These are phyloP conservation scores for Plagiodera versicolora DNA, from an alignment of 2,888 invertebrate species.

Conservation along the genomic window DNA sequence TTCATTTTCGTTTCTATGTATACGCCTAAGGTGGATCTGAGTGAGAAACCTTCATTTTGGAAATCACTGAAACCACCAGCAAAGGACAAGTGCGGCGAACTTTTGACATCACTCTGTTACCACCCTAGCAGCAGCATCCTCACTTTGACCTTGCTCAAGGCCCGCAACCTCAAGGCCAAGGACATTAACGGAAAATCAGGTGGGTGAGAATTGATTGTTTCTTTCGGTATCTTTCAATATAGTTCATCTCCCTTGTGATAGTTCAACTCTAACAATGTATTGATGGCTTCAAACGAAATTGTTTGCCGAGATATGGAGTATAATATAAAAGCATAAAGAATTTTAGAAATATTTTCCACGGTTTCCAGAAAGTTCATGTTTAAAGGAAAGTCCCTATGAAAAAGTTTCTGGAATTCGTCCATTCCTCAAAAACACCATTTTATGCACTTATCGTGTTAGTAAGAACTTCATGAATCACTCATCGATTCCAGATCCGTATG, in stretches of 20 bases:
- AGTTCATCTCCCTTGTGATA: no score
- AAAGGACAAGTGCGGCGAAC: slow-evolving; percentile 90
- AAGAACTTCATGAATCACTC: no score
- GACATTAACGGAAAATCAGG: slow-evolving; percentile 95
- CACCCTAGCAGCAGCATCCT: slow-evolving; percentile 94
- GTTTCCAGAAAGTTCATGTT: no score
- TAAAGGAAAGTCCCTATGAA: no score
- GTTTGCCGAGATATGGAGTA: no score
- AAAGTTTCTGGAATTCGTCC: no score
- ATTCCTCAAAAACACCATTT: no score
- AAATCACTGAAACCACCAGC: slow-evolving; percentile 89
- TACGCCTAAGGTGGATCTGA: slow-evolving; percentile 74
- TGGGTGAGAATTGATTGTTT: slow-evolving; percentile 51
- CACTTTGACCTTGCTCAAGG: slow-evolving; percentile 88
- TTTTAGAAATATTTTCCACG: no score
- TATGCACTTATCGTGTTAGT: neutral
- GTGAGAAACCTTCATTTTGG: slow-evolving; percentile 94
- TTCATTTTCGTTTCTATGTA: no score
- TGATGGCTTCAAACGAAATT: neutral
- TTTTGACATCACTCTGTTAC: slow-evolving; percentile 90
- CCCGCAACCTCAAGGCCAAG: slow-evolving; percentile 92
- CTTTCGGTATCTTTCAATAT: no score
- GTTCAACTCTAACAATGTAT: no score
- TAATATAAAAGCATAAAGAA: no score
- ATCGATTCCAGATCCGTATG: slow-evolving; percentile 84